phyloP scores from a whole-genome alignment of 2,113 vertebrate genomes.

The Phalacrocorax pelagicus region DNA sequence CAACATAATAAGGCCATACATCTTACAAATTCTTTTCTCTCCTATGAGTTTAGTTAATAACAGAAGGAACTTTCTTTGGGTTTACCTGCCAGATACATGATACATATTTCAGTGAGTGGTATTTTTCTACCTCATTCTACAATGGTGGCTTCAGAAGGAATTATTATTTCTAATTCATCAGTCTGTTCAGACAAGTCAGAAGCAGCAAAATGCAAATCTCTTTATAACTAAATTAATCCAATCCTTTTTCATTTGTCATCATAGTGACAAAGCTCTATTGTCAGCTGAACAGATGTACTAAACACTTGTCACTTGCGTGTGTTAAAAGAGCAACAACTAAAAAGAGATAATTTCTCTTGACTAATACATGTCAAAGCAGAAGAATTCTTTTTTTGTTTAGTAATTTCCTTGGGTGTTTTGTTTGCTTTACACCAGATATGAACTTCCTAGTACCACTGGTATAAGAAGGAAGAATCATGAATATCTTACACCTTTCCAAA shows the following conservation, averaged over 20 bases:
- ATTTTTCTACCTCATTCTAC: neutral
- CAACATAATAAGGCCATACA: neutral
- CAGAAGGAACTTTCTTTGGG: conserved; percentile 52
- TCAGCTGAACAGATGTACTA: conserved; percentile 51
- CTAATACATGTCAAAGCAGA: conserved; percentile 25
- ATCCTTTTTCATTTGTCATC: conserved; percentile 51
- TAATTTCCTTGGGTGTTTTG: conserved; percentile 8
- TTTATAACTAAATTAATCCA: conserved; percentile 21
- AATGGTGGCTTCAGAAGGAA: no score
- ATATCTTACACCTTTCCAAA: neutral
- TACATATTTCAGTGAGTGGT: conserved; percentile 42
- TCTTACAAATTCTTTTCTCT: conserved; percentile 44
- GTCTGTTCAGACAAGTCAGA: no score
- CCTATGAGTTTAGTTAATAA: conserved; percentile 59
- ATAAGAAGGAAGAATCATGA: neutral
- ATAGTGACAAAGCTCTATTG: conserved; percentile 18
- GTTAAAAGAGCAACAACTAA: conserved; percentile 29
- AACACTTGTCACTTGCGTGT: conserved; percentile 17
- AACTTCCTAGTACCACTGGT: neutral
- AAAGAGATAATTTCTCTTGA: conserved; percentile 24
- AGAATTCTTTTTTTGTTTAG: neutral
- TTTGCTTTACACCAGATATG: neutral
- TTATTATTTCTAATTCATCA: no score
- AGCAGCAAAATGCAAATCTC: no score
- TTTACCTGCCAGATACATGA: conserved; percentile 56